Evolutionary conservation across 2,888 invertebrate genomes (phyloP).

Genomic region (Cephus runcator): DNA sequence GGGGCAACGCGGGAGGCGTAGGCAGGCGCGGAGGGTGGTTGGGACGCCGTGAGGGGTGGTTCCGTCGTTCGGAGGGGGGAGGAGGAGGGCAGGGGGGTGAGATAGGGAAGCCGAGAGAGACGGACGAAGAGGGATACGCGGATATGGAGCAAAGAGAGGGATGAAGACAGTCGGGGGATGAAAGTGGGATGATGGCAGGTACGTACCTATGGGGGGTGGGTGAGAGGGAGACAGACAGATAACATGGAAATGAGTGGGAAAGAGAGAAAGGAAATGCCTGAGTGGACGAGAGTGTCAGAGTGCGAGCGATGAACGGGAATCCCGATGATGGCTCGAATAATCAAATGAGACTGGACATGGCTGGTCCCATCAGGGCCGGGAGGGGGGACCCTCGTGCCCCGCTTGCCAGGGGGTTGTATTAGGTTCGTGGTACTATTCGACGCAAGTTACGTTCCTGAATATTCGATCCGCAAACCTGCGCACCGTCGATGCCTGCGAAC

Average conservation of each 20-base stretch:
- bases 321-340: slow-evolving; percentile 46
- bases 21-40: slow-evolving; percentile 33
- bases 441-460: slow-evolving; percentile 17
- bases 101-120: slow-evolving; percentile 34
- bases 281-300: neutral
- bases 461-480: slow-evolving; percentile 20
- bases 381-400: neutral
- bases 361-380: neutral
- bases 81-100: slow-evolving; percentile 21
- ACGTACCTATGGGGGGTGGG: neutral
- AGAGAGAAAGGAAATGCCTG: slow-evolving; percentile 1
- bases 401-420: slow-evolving; percentile 20
- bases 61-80: slow-evolving; percentile 36
- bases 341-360: slow-evolving; percentile 31
- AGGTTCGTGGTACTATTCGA: slow-evolving; percentile 9
- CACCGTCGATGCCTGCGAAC: neutral
- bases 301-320: slow-evolving; percentile 10
- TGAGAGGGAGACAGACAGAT: neutral
- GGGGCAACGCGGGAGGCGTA: slow-evolving; percentile 61
- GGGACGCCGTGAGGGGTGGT: slow-evolving; percentile 30
- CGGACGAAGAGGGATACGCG: slow-evolving; percentile 5
- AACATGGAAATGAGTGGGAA: neutral
- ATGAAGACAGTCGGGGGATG: slow-evolving; percentile 8
- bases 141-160: slow-evolving; percentile 1
- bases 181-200: slow-evolving; percentile 15